Base-by-base conservation (phyloP, 2,888 invertebrate species). In the Allophyes oxyacanthae region DNA sequence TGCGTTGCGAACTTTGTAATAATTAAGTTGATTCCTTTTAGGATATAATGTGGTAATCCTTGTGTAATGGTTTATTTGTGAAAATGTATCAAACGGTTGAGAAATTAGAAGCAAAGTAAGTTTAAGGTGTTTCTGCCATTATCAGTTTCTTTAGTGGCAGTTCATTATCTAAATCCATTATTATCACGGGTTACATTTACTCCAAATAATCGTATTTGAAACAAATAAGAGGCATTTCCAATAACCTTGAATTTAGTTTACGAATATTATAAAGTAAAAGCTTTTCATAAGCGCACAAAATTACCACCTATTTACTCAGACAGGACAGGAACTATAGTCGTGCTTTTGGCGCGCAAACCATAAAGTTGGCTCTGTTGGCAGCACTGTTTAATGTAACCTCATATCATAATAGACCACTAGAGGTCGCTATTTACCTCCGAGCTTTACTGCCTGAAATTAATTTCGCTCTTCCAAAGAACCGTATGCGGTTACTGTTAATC, bases 401-500 rank as follows among this genome's bases (percentile, higher is more conserved):
- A 50, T 44, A 55, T 46, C 49, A 50, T 44, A 55, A 55, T 52
- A 37, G 20, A 32, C 63, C 41, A 56, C 64, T 62, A 79, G 67
- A 78, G 75, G 74, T 73, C 77, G 69, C 68, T 59, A 68, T 53
- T 69, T 64, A 72, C 71, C 80, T 68, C 50, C 40, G 48, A 72
- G 80, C 73, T 54, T 66, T 70, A 61, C 57, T 60, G 59, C 55
- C 62, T 59, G 61, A 72, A 74, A 78, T 81, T 77, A 80, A 81
- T 84, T 77, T 71, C 57, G 70, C 56, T 57, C 57, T 58, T 44
- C 57, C 63, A 20, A 59, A 60, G 64, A 57, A 72, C 73, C 74
- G 64, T 71, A 74, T 73, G 77, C 73, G 74, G 81, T 72, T 72
- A 52, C 61, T 75, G 77, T 78, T 81, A 80, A 79, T 82, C 65